Conservation (phyloP, 2,113 vertebrate genomes). For the Zosterops japonicus region DNA sequence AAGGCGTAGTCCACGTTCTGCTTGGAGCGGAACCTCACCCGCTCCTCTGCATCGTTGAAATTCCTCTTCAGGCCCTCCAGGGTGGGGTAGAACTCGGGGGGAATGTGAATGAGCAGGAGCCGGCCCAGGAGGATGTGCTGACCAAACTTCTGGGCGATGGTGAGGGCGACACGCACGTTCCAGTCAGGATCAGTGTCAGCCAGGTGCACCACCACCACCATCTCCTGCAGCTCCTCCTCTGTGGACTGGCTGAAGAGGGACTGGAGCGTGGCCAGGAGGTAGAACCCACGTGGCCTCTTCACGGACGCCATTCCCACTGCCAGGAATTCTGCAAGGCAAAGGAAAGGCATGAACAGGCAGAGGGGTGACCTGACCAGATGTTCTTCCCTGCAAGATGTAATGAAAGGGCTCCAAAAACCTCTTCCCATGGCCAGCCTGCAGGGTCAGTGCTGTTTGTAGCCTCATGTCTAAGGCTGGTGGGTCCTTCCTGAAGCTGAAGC, state of each 20-base stretch:
- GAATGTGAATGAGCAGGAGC: conserved; percentile 78
- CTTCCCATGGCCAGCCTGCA: rapidly evolving
- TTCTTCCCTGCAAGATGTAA: not conserved
- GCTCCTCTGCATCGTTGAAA: conserved; percentile 69
- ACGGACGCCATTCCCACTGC: conserved; percentile 78
- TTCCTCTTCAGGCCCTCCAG: conserved; percentile 77
- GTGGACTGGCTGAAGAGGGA: conserved; percentile 83
- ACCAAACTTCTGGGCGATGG: conserved; percentile 66
- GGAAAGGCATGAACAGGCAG: not conserved
- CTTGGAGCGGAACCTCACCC: conserved; percentile 82
- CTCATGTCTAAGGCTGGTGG: rapidly evolving
- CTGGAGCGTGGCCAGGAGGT: conserved; percentile 78
- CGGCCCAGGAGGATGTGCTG: conserved; percentile 66
- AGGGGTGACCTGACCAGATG: not conserved
- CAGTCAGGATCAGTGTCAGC: conserved; percentile 71
- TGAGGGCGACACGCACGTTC: conserved; percentile 44
- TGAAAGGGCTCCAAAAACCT: not conserved
- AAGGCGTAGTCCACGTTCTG: conserved; percentile 86
- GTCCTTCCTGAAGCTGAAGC: not conserved
- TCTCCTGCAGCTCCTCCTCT: conserved; percentile 72
- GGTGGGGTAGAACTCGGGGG: conserved; percentile 65
- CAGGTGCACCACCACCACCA: conserved; percentile 86
- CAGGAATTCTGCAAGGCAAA: conserved; percentile 75
- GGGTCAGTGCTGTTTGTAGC: not conserved
- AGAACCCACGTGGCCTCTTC: conserved; percentile 62